Base-by-base conservation (phyloP, 2,113 vertebrate species). In the Cranoglanis bouderius region DNA sequence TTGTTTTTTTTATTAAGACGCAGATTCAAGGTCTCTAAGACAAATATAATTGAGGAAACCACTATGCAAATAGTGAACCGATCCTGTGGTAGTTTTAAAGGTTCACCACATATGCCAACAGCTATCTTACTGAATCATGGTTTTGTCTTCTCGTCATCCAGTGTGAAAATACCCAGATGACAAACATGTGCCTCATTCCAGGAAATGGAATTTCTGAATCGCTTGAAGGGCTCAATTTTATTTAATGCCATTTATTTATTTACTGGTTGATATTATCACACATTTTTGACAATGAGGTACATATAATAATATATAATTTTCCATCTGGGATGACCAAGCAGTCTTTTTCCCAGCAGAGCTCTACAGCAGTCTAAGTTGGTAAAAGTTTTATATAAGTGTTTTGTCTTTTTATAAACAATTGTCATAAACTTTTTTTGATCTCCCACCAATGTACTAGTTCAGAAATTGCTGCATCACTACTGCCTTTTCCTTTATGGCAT, bases 11-110 rank as follows among this genome's bases (percentile, higher is more conserved):
- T 65, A 43, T 87, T 51, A 57, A 29, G 53, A 32, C 7, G 21
- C 40, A 86, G 18, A 85, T 80, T 85, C 67, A 82, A 19, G 24
- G 12, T 74, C 35, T 49, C 19, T 80, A 35, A 84, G 63, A 84
- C 26, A 18, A 18, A 63, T 57, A 78, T 90, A 65, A 57, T 85
- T 82, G 82, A 83, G 38, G 61, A 91, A 85, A 61, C 53, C 84
- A 49, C 74, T 38, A 72, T 24, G 74, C 81, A 46, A 91, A 87
- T 29, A 87, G 38, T 88, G 3, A 85, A 77, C 38, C 77, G 67
- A 40, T 77, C 63, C 43, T 84, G 24, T n/a, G 46, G 40, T 72
- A 53, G 2, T 21, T 87, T 87, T 72, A 87, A 82, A 57, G 67
- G 70, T 89, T 91, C 38, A 82, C 35, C 35, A 86, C 82, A 59